Evolutionary conservation across 2,797 vertebrate species (phyloP).

Genomic region (Enoplosus armatus): DNA sequence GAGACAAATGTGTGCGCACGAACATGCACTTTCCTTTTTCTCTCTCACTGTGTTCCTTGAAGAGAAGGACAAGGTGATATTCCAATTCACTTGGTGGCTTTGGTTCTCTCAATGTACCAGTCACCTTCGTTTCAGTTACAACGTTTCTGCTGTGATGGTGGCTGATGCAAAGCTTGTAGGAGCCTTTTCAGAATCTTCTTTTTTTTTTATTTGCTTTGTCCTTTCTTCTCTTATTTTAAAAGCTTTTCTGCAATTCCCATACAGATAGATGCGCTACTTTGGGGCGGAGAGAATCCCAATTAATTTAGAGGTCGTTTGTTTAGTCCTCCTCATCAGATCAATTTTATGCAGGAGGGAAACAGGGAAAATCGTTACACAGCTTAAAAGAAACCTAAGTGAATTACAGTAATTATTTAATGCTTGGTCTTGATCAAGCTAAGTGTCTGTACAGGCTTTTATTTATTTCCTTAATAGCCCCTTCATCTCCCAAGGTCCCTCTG

Average conservation of each 20-base stretch:
- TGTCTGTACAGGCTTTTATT: conserved; percentile 78
- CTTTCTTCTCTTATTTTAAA: conserved; percentile 66
- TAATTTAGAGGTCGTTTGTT: conserved; percentile 83
- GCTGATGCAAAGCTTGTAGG: conserved; percentile 41
- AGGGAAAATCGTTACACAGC: conserved; percentile 78
- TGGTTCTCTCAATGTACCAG: conserved; percentile 47
- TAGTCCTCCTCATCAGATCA: conserved; percentile 77
- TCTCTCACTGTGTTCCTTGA: conserved; percentile 45
- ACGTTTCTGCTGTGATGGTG: conserved; percentile 20
- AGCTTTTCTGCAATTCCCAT: conserved; percentile 56
- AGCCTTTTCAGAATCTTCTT: conserved; percentile 34
- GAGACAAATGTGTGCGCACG: conserved; percentile 33
- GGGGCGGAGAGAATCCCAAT: conserved; percentile 74
- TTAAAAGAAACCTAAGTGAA: conserved; percentile 83
- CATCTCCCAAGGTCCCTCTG: conserved; percentile 71
- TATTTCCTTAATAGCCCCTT: conserved; percentile 79
- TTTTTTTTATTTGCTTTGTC: conserved; percentile 12
- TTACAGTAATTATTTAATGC: conserved; percentile 85
- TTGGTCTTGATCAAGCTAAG: conserved; percentile 82
- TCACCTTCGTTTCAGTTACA: conserved; percentile 60
- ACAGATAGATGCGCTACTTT: conserved; percentile 69
- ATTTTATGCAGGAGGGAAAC: conserved; percentile 77
- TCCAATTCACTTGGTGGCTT: conserved; percentile 59
- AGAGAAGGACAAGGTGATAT: conserved; percentile 64
- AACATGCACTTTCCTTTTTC: conserved; percentile 40